These are phyloP conservation scores for Nowickia ferox DNA, from an alignment of 2,888 invertebrate genomes.

Conservation along the genomic window DNA sequence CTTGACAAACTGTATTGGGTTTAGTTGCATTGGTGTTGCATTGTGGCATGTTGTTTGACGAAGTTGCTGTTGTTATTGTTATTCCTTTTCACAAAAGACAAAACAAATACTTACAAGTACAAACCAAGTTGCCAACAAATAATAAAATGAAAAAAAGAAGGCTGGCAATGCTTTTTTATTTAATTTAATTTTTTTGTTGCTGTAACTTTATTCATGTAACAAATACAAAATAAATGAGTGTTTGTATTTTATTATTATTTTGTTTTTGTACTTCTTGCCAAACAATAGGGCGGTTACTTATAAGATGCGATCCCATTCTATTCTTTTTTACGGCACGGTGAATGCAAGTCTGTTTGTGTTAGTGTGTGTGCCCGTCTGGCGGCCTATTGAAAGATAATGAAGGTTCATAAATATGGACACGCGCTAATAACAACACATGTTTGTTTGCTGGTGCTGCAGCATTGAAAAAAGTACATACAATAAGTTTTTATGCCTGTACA, in stretches of 20 bases:
- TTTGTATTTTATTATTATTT: slow-evolving; percentile 48
- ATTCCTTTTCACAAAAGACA: slow-evolving; percentile 12
- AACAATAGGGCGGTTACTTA: slow-evolving; percentile 70
- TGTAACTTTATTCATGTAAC: slow-evolving; percentile 48
- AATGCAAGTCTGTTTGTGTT: slow-evolving; percentile 9
- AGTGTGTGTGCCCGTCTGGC: slow-evolving; percentile 10
- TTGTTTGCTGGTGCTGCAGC: slow-evolving; percentile 35
- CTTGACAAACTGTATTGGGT: neutral
- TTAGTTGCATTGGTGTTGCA: neutral
- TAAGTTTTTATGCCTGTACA: slow-evolving; percentile 2
- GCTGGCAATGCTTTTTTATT: slow-evolving; percentile 50
- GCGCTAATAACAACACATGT: slow-evolving; percentile 77
- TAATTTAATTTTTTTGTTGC: neutral
- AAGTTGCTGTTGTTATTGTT: slow-evolving; percentile 17
- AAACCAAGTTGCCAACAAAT: slow-evolving; percentile 26
- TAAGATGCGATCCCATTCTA: slow-evolving; percentile 37
- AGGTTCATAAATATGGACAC: slow-evolving; percentile 75
- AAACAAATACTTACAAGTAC: slow-evolving; percentile 7
- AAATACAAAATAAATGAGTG: slow-evolving; percentile 33
- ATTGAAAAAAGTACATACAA: slow-evolving; percentile 14
- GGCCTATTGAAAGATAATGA: slow-evolving; percentile 50
- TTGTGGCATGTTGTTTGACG: neutral
- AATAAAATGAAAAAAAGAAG: slow-evolving; percentile 30
- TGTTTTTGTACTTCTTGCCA: slow-evolving; percentile 19
- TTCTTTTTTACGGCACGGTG: slow-evolving; percentile 3